A percentile compares a stretch with the other conserved stretches of the same genome.
These are phyloP conservation scores for Zaprionus tsacasi DNA, from an alignment of 1,140 invertebrate species.

Conservation along the genomic window DNA sequence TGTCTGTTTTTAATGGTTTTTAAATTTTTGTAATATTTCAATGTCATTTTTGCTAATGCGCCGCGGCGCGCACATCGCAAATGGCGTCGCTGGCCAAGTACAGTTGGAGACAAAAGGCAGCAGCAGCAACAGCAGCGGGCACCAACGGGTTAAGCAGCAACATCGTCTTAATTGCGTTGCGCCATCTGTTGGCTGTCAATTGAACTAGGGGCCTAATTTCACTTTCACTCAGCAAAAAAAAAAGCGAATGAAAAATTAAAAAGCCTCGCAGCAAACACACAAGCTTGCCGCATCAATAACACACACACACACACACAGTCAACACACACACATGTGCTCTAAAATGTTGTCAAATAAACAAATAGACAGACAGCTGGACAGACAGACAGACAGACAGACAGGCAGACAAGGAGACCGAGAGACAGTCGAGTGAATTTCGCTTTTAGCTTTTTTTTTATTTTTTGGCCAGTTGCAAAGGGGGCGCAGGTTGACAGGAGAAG, in stretches of 20 bases:
- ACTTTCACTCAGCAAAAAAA: conserved; percentile 6
- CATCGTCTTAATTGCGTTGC: conserved; percentile 38
- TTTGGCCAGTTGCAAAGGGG: conserved; percentile 58
- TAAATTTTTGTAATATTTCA: conserved; percentile 81
- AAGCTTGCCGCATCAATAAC: conserved; percentile 60
- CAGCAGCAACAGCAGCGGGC: background rate
- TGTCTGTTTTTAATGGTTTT: conserved; percentile 79
- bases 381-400: conserved; percentile 57
- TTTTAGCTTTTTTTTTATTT: conserved; percentile 54
- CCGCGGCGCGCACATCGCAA: background rate
- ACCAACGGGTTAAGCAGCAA: conserved; percentile 26
- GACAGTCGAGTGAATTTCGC: conserved; percentile 39
- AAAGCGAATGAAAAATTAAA: conserved; percentile 34
- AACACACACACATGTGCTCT: conserved; percentile 42
- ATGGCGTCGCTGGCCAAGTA: conserved; percentile 47
- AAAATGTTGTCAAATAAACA: conserved; percentile 80
- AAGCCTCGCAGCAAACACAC: conserved; percentile 2
- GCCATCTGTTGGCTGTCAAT: conserved; percentile 39
- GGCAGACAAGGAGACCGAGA: conserved; percentile 31
- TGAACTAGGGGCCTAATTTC: conserved; percentile 27
- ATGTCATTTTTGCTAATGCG: conserved; percentile 76
- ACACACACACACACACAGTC: conserved; percentile 25
- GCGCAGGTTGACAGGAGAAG: conserved; percentile 20
- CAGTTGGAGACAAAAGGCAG: conserved; percentile 61
- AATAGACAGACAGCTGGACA: conserved; percentile 62